phyloP scores from a whole-genome alignment of 1,140 invertebrate genomes.

The Eciton burchellii region DNA sequence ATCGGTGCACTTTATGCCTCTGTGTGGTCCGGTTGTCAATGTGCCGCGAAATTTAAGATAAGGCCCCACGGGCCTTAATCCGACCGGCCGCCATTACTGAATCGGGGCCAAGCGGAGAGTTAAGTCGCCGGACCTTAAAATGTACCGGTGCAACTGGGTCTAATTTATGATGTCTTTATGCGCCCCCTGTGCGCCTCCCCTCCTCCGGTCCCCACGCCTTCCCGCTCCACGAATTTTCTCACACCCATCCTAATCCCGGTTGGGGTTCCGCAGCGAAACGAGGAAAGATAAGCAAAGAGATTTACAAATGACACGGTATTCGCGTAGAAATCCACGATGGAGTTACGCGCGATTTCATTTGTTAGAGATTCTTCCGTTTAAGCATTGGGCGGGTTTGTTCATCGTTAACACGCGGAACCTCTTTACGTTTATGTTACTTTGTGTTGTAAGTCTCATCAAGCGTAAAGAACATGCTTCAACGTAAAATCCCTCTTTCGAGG shows the following conservation, averaged over 20 bases:
- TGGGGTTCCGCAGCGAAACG: neutral
- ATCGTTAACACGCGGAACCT: neutral
- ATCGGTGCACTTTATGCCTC: constrained; percentile 51
- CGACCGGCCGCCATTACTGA: constrained; percentile 26
- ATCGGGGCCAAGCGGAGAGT: constrained; percentile 54
- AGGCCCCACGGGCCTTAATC: constrained; percentile 37
- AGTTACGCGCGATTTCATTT: neutral
- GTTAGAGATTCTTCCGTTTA: neutral
- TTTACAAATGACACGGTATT: neutral
- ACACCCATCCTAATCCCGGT: constrained; percentile 30
- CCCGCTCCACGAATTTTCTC: constrained; percentile 13
- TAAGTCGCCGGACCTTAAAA: constrained; percentile 31
- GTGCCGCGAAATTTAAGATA: constrained; percentile 55
- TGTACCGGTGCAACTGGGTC: constrained; percentile 55
- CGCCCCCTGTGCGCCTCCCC: neutral
- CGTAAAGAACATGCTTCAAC: neutral
- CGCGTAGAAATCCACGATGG: neutral
- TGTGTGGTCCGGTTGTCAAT: constrained; percentile 61
- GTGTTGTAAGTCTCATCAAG: neutral
- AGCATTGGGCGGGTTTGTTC: neutral
- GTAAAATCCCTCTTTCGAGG: neutral
- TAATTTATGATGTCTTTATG: constrained; percentile 51
- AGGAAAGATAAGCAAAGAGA: constrained; percentile 16
- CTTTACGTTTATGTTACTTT: neutral
- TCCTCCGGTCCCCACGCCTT: no score